A percentile compares a stretch with the other conserved stretches of the same genome.
These are phyloP conservation scores for Stegastes partitus DNA, from an alignment of 2,113 vertebrate genomes.

Conservation along the genomic window DNA sequence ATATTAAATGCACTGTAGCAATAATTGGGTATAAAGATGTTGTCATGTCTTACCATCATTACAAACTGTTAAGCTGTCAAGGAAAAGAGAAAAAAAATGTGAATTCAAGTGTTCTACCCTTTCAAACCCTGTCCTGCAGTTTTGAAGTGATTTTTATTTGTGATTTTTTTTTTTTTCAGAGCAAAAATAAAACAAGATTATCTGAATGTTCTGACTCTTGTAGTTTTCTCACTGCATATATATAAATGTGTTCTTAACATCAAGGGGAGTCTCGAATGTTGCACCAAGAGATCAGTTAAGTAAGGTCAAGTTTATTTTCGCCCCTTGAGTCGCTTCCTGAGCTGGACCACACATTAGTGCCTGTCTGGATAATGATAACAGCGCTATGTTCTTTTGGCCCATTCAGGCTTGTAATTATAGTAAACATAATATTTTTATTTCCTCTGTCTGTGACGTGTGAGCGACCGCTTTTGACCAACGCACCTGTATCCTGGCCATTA, in stretches of 20 bases:
- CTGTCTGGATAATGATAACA: constrained; percentile 48
- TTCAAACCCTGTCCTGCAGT: constrained; percentile 71
- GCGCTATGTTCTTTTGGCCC: constrained; percentile 48
- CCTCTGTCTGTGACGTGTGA: constrained; percentile 43
- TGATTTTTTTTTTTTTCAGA: constrained; percentile 61
- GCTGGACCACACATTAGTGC: constrained; percentile 27
- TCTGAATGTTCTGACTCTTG: constrained; percentile 7
- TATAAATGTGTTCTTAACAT: constrained; percentile 10
- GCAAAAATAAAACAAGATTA: constrained; percentile 60
- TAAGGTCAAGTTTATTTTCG: constrained; percentile 60
- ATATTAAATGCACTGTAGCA: constrained; percentile 58
- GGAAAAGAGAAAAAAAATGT: constrained; percentile 75
- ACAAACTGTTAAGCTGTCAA: constrained; percentile 68
- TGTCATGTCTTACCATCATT: constrained; percentile 63
- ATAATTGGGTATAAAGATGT: constrained; percentile 51
- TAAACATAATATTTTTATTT: constrained; percentile 76
- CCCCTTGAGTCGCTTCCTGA: constrained; percentile 66
- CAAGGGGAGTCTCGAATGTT: constrained; percentile 6
- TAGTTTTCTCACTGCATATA: neutral
- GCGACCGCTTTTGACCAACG: constrained; percentile 41
- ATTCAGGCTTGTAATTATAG: constrained; percentile 62
- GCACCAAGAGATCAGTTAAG: constrained; percentile 10
- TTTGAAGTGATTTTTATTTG: constrained; percentile 79
- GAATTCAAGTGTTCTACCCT: constrained; percentile 79
- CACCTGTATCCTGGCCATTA: constrained; percentile 80